Evolutionary conservation across 2,797 vertebrate genomes (phyloP), one percentile per base, ranked within the genome.

Genomic region (Smutsia temminckii): DNA sequence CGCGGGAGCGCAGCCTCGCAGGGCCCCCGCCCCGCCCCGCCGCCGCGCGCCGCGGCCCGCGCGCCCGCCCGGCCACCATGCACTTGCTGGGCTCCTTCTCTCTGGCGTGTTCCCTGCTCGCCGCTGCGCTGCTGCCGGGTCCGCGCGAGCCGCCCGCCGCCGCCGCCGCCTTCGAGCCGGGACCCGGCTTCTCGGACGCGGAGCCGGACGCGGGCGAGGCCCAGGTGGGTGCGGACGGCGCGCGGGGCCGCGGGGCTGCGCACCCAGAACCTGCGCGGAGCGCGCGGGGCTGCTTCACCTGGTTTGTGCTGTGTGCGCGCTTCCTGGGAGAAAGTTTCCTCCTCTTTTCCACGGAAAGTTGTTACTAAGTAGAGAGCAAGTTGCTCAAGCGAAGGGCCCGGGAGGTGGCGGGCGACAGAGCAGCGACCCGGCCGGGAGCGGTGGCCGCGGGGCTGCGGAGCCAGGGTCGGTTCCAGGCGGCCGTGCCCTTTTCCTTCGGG

Each of bases 111-210:
- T 98, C 96, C 94, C 96, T 98, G 37, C 97, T 98, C 13, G 98
- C 98, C 40, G 98, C 97, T 16, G 98, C 98, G 81, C 93, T 98
- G 97, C 97, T 98, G 27, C 98, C 97, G 61, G 98, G 98, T 68
- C 97, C 97, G 84, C 97, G 96, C 91, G 79, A 91, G 94, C 86
- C 98, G 12, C 97, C 98, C 6, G 98, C 97, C 85, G 97, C 98
- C 83, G 98, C 98, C 94, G 66, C 86, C 46, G 99, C 99, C 98
- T 99, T 98, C 95, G 98, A 99, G 97, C 98, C 99, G 93, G 98
- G 98, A 94, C 99, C 98, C 95, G 99, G 99, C 69, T 99, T 99
- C 95, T 98, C 99, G 89, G 99, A 99, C 97, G 97, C 98, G 96
- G 99, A 99, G 96, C 98, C 98, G 96, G 99, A 99, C 81, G 98